A percentile compares a stretch with the other conserved stretches of the same genome.
Conservation (phyloP, 1,140 invertebrate genomes). For the Olivierus martensii region DNA sequence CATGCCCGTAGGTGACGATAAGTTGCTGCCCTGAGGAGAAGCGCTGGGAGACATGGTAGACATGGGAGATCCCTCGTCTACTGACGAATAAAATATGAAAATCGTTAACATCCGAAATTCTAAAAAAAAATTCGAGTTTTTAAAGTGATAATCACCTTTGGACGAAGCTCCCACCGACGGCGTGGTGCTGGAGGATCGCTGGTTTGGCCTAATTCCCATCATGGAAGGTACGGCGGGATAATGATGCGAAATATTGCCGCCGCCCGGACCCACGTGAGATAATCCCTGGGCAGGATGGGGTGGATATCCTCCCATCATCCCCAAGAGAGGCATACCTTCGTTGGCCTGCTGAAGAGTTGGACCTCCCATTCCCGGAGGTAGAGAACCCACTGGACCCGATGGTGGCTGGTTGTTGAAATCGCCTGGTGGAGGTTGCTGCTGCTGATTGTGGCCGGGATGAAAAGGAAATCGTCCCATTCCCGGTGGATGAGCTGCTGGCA, state of each 20-base stretch:
- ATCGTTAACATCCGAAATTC: background rate
- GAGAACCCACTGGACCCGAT: background rate
- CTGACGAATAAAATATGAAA: background rate
- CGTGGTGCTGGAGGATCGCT: conserved; percentile 12
- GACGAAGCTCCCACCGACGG: conserved; percentile 17
- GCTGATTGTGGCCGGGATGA: conserved; percentile 8
- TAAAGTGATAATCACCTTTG: conserved; percentile 10
- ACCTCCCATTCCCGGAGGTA: background rate
- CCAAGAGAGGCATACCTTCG: conserved; percentile 3
- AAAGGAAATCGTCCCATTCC: conserved; percentile 8
- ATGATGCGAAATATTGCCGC: conserved; percentile 7
- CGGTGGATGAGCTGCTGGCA: conserved; percentile 30
- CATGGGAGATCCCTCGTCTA: conserved; percentile 17
- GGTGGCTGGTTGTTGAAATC: conserved; percentile 4
- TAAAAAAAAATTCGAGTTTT: background rate
- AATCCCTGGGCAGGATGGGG: background rate
- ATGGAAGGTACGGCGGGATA: conserved; percentile 1
- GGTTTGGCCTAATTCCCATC: conserved; percentile 12
- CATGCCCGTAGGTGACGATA: conserved; percentile 20
- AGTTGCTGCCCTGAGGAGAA: conserved; percentile 20
- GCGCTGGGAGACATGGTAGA: conserved; percentile 12
- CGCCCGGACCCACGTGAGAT: background rate
- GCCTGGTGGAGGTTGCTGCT: conserved; percentile 19
- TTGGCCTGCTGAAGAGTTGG: conserved; percentile 1
- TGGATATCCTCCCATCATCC: conserved; percentile 8